A percentile compares a stretch with the other conserved stretches of the same genome.
phyloP scores from a whole-genome alignment of 2,113 vertebrate genomes.

The Ctenomys sociabilis region DNA sequence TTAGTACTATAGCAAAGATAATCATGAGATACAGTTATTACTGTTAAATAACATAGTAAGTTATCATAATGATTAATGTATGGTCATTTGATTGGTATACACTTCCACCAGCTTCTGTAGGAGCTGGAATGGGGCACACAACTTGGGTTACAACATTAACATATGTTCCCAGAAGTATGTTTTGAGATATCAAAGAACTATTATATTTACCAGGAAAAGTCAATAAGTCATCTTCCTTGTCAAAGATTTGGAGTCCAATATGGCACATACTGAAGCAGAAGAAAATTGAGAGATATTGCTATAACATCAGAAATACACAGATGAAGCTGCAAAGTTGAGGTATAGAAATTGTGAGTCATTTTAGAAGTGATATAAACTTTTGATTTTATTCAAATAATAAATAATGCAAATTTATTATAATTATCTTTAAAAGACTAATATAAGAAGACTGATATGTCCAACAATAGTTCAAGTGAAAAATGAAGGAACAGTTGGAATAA shows the following conservation, averaged over 20 bases:
- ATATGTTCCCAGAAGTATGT: not conserved
- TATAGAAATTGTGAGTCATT: not conserved
- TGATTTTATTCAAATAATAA: not conserved
- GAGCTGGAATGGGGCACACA: not conserved
- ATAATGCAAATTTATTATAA: not conserved
- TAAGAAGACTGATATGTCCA: not conserved
- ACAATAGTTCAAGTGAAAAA: not conserved
- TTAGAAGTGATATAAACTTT: not conserved
- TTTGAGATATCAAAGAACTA: not conserved
- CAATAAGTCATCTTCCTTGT: not conserved
- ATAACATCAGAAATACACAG: not conserved
- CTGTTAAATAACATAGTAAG: not conserved
- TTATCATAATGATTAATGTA: not conserved
- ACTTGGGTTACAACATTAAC: not conserved
- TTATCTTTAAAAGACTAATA: not conserved
- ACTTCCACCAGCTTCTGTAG: not conserved
- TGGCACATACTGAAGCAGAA: not conserved
- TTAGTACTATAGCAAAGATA: not conserved
- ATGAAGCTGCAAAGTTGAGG: not conserved
- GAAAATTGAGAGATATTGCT: not conserved
- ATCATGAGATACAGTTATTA: not conserved
- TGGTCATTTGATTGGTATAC: not conserved
- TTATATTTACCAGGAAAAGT: not conserved
- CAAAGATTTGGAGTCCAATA: not conserved
- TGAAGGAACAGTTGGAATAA: not conserved